phyloP scores from a whole-genome alignment of 2,113 vertebrate genomes.

The Vulpes vulpes region DNA sequence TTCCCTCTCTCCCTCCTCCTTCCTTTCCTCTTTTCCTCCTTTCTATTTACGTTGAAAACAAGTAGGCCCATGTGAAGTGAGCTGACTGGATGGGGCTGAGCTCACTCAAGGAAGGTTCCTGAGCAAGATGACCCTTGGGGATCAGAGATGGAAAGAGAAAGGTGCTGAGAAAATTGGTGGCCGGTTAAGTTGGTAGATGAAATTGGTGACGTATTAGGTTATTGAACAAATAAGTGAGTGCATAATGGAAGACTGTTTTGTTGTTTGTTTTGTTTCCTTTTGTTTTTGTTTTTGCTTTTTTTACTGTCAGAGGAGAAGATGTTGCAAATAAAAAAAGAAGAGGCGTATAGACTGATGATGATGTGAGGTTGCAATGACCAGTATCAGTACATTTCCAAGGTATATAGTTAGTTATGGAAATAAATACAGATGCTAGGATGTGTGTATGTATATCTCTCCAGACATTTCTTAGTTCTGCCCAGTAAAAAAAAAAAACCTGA shows the following conservation, averaged over 20 bases:
- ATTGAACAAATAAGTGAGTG: neutral
- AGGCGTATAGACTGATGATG: neutral
- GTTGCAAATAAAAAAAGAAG: neutral
- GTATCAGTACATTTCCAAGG: neutral
- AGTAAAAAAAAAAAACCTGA: neutral
- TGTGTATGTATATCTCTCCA: neutral
- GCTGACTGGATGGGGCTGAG: neutral
- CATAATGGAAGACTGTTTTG: neutral
- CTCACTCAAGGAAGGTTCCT: neutral
- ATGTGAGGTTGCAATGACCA: neutral
- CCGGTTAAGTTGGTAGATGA: neutral
- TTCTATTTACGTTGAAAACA: neutral
- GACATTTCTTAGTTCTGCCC: neutral
- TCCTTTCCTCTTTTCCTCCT: neutral
- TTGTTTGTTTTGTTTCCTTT: neutral
- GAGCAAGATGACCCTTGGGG: neutral
- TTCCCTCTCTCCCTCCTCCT: neutral
- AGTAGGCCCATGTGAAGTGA: neutral
- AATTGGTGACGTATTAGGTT: rapidly evolving
- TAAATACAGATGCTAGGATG: neutral
- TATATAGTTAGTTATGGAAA: neutral
- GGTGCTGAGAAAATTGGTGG: neutral
- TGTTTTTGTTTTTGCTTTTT: neutral
- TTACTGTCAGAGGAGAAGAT: neutral
- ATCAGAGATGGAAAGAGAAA: neutral